Conservation (phyloP, 2,888 invertebrate genomes). For the Dugesia japonica region DNA sequence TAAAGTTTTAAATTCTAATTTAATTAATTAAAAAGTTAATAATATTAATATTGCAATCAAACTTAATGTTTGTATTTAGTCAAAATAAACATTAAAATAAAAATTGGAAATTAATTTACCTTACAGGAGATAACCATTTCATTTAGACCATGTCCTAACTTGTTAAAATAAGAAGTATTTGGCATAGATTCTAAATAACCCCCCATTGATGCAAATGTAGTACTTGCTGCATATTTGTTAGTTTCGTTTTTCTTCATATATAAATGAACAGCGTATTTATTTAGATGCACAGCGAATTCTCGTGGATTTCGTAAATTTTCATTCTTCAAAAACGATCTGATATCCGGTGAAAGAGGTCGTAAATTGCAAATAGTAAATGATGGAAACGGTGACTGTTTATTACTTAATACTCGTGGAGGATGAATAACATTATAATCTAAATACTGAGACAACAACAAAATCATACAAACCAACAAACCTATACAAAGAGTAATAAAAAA, state of each 20-base stretch:
- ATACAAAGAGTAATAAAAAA: conserved; percentile 34
- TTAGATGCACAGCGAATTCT: conserved; percentile 29
- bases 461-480: conserved; percentile 33
- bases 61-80: no score
- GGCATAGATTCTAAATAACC: conserved; percentile 31
- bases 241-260: not conserved
- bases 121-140: conserved; percentile 24
- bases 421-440: conserved; percentile 35
- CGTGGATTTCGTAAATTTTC: conserved; percentile 29
- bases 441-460: conserved; percentile 31
- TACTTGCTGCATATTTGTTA: not conserved
- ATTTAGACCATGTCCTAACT: conserved; percentile 24
- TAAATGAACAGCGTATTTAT: not conserved
- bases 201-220: conserved; percentile 26
- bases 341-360: conserved; percentile 31
- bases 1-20: no score
- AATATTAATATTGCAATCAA: no score
- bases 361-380: conserved; percentile 34
- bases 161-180: not conserved
- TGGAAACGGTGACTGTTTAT: conserved; percentile 32
- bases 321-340: conserved; percentile 12
- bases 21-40: no score
- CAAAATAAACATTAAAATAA: no score
- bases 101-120: conserved; percentile 11
- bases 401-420: conserved; percentile 34